Percentiles rank a stretch among this genome's conserved stretches.
phyloP scores from a whole-genome alignment of 2,797 vertebrate genomes.

The Luscinia megarhynchos region DNA sequence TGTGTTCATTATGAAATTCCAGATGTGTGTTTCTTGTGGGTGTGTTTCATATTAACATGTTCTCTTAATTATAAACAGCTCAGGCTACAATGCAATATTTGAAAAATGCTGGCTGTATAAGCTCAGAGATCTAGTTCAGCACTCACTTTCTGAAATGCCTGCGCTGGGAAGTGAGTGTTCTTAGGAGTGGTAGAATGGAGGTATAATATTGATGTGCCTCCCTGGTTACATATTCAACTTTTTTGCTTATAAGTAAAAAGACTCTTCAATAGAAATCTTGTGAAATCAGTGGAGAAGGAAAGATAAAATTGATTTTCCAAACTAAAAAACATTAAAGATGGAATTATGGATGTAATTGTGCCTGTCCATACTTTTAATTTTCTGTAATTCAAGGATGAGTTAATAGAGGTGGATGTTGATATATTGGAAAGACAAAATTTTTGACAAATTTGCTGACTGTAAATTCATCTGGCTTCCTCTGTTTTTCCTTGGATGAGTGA shows the following conservation, averaged over 20 bases:
- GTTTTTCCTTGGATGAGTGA: neutral
- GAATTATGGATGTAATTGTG: neutral
- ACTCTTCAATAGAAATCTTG: neutral
- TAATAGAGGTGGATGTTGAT: neutral
- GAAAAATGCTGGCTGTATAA: neutral
- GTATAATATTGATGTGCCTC: neutral
- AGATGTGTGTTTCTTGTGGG: neutral
- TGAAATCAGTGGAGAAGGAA: neutral
- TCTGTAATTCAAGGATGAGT: neutral
- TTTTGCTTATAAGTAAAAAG: neutral
- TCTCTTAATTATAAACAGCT: neutral
- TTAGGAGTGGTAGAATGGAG: neutral
- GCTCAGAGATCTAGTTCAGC: neutral
- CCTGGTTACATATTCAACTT: neutral
- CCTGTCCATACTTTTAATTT: neutral
- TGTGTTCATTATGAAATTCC: neutral
- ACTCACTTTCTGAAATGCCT: neutral
- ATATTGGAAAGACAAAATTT: neutral
- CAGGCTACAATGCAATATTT: neutral
- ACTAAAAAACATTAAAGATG: neutral
- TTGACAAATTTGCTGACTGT: neutral
- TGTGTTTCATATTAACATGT: neutral
- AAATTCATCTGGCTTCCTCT: neutral
- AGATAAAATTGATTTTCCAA: neutral
- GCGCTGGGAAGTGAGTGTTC: neutral